Evolutionary conservation across 2,113 vertebrate species (phyloP), one percentile per base, ranked within the genome.

Genomic region (Jacana jacana): DNA sequence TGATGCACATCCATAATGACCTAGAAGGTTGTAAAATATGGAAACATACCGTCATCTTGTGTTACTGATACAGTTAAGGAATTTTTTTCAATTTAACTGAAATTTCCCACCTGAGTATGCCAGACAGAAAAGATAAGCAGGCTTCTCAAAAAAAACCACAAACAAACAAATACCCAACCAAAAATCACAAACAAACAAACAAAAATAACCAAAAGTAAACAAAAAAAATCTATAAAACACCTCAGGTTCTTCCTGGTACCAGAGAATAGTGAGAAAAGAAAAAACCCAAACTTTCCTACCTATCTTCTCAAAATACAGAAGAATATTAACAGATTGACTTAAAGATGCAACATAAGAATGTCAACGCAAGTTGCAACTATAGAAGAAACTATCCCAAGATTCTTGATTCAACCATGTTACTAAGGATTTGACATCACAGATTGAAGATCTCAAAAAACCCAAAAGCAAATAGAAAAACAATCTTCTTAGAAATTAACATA

Each of bases 21-120:
- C 73, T 60, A 89, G 82, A 97, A 94, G 46, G 64, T 39, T 83
- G 85, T 66, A 89, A 94, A 95, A 78, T 46, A 70, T 68, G 61
- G 60, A 73, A 88, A 73, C 25, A 58, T 31, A 87, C 22, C 39
- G 70, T 79, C 37, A 64, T 69, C 94, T 88, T 88, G 63, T 44
- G 88, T 91, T 90, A 51, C 12, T 86, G 20, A 88, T 71, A 85
- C 4, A 18, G 48, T 71, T 54, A 85, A 52, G 73, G 35, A 82
- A 10, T 51, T 75, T 55, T 57, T 89, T 96, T 91, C 51, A 42
- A 17, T 92, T 71, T 78, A 76, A 72, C 46, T 73, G 64, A n/a
- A 89, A 90, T 95, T 81, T 77, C 25, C 44, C 51, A 49, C 9
- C 17, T 33, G 42, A 79, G 57, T 70, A 51, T 81, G 51, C 25